Evolutionary conservation across 2,797 vertebrate species (phyloP), one percentile per base, ranked within the genome.

Genomic region (Neopelma chrysocephalum): DNA sequence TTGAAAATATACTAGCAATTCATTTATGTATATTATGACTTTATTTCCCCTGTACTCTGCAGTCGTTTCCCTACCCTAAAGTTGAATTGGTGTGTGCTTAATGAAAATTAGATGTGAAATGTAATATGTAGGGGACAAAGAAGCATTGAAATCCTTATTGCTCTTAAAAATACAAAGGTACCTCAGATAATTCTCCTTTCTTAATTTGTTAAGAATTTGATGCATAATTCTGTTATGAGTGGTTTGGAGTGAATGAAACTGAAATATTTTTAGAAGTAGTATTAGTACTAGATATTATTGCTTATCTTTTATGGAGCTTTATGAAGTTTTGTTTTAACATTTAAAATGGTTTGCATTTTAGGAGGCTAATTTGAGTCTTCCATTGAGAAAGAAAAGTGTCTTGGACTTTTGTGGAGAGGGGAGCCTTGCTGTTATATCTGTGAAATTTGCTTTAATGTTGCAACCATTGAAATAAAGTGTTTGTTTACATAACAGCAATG

Each of bases 401-500:
- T 86, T 60, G 69, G 76, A 75, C 47, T 29, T 82, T 14, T 3
- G 40, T 92, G 75, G 82, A 73, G 91, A 91, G 95, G 60, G 48
- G 62, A 90, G 89, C 83, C 65, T 65, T 79, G 72, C 64, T 72
- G 90, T 94, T 97, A 42, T 34, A 90, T 60, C 94, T 94, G 36
- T 87, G 91, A 87, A 95, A 94, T 96, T 92, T 90, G 90, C 94
- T n/a, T n/a, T 96, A 94, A 95, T 91, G 87, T 82, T 80, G 77
- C 91, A 77, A 51, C 80, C 93, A 82, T 97, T 97, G 94, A 96
- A 98, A 96, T 96, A 43, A 97, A 96, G 91, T 93, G 95, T 97
- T 97, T 98, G 97, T 98, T 98, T 98, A 97, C 93, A 84, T 92
- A 95, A 90, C 78, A 93, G 92, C 43, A 86, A 14, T 96, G 96